Conservation (phyloP, 2,888 invertebrate species). For the Polyommatus icarus region DNA sequence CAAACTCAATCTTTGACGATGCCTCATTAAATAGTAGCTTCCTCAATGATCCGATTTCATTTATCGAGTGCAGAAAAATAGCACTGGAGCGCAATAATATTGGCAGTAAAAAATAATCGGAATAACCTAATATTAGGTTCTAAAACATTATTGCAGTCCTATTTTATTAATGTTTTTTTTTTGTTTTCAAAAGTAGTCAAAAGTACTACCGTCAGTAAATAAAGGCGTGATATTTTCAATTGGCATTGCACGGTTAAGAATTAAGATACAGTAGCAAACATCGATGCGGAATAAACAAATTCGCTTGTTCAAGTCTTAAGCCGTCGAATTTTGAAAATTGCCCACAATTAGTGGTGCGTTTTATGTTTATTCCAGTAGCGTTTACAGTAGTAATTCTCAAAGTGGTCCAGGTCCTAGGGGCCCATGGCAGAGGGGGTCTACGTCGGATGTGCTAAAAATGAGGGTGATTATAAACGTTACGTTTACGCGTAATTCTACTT, state of each 20-base stretch:
- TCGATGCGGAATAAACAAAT: neutral
- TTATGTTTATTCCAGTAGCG: constrained; percentile 73
- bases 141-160: neutral
- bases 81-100: neutral
- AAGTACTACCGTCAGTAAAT: neutral
- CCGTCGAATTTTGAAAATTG: constrained; percentile 79
- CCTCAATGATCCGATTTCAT: constrained; percentile 23
- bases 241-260: neutral
- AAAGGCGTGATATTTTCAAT: neutral
- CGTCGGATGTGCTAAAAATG: too few species aligned
- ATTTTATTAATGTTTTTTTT: neutral
- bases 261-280: neutral
- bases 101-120: neutral
- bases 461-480: too few species aligned
- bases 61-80: constrained; percentile 16
- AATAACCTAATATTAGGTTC: neutral
- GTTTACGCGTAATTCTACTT: too few species aligned
- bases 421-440: too few species aligned
- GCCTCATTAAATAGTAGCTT: constrained; percentile 76
- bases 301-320: constrained; percentile 56
- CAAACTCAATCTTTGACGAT: constrained; percentile 65
- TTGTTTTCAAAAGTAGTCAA: neutral
- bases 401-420: neutral
- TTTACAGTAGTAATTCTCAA: constrained; percentile 59
- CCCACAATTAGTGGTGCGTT: constrained; percentile 73